A percentile compares a stretch with the other conserved stretches of the same genome.
Conservation (phyloP, 2,888 invertebrate genomes). For the Endomychus coccineus region DNA sequence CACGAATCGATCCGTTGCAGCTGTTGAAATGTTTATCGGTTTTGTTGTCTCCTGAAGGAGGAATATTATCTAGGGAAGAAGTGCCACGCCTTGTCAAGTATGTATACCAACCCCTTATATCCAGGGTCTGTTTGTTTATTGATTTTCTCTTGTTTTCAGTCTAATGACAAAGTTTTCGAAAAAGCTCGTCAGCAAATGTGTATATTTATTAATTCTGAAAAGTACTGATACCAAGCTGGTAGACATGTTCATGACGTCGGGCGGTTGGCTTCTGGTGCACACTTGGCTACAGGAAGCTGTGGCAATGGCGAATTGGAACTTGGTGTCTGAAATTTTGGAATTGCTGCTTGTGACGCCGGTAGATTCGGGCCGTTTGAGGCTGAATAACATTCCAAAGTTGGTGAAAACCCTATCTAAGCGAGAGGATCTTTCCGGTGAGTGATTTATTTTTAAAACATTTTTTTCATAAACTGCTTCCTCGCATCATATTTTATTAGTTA, state of each 20-base stretch:
- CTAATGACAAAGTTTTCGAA: constrained; percentile 94
- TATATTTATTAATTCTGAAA: constrained; percentile 87
- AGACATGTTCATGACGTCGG: constrained; percentile 81
- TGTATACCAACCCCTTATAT: constrained; percentile 37
- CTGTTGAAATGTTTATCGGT: constrained; percentile 83
- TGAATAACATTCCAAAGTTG: constrained; percentile 86
- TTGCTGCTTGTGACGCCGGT: constrained; percentile 82
- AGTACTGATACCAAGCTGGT: constrained; percentile 76
- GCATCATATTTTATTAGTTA: no score
- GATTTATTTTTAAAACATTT: constrained; percentile 8
- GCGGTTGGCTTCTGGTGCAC: constrained; percentile 88
- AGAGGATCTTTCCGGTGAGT: constrained; percentile 72
- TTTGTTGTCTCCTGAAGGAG: constrained; percentile 74
- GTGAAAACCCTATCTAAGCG: constrained; percentile 82
- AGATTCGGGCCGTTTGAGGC: constrained; percentile 81
- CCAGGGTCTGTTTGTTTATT: no score
- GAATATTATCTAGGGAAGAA: constrained; percentile 81
- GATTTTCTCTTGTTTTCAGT: constrained; percentile 55
- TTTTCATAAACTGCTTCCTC: constrained; percentile 2
- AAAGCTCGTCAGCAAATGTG: constrained; percentile 91
- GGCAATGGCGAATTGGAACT: constrained; percentile 73
- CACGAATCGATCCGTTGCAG: constrained; percentile 85
- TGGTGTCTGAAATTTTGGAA: constrained; percentile 80
- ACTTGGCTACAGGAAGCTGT: constrained; percentile 87
- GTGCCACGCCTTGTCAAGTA: constrained; percentile 82